Evolutionary conservation across 2,797 vertebrate genomes (phyloP).

Genomic region (Protosalanx chinensis): DNA sequence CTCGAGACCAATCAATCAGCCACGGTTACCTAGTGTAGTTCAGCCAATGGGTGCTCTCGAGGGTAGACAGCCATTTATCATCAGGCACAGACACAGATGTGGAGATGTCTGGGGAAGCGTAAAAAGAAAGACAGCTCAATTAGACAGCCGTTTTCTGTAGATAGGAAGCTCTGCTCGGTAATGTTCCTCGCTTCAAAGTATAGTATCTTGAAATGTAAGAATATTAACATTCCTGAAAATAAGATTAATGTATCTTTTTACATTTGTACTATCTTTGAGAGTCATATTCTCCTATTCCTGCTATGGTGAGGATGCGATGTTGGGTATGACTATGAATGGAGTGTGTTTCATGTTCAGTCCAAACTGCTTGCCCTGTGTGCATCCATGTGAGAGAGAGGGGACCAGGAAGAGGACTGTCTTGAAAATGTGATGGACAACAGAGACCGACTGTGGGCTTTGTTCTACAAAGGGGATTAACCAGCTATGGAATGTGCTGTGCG

Average conservation of each 20-base stretch:
- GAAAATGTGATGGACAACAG: background rate
- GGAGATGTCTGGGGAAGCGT: constrained; percentile 68
- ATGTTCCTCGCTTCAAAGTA: too few species aligned
- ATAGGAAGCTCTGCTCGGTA: background rate
- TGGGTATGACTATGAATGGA: too few species aligned
- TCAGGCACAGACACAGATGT: constrained; percentile 76
- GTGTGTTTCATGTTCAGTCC: too few species aligned
- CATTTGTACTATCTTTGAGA: too few species aligned
- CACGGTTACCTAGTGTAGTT: constrained; percentile 81
- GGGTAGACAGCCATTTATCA: constrained; percentile 90
- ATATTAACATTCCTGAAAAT: too few species aligned
- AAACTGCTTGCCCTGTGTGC: background rate
- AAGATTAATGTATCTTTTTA: too few species aligned
- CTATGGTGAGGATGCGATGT: too few species aligned
- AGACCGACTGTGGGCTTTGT: constrained; percentile 15
- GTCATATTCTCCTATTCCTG: too few species aligned
- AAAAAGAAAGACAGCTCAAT: constrained; percentile 12
- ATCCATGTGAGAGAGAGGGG: constrained; percentile 3
- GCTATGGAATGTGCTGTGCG: constrained; percentile 47
- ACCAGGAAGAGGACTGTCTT: too few species aligned
- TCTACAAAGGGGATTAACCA: constrained; percentile 33
- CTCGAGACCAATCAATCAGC: background rate
- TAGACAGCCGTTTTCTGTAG: background rate
- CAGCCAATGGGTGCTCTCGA: constrained; percentile 89
- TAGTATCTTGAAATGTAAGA: too few species aligned